Percentiles rank a stretch among this genome's conserved stretches.
Evolutionary conservation across 2,113 vertebrate genomes (phyloP).

Genomic region (Columba livia): DNA sequence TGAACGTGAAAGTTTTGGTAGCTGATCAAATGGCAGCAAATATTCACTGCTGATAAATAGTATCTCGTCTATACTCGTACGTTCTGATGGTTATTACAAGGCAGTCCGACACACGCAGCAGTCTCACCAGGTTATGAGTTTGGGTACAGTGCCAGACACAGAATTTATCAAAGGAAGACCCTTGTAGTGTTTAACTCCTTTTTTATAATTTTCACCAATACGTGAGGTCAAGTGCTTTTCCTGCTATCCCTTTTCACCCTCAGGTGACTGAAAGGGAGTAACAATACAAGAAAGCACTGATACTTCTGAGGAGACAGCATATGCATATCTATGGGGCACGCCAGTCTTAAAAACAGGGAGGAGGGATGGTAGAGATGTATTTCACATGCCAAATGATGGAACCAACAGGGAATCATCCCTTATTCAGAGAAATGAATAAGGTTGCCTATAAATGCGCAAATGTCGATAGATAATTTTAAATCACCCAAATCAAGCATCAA

Average conservation of each 20-base stretch:
- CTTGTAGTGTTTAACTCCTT: slow-evolving; percentile 39
- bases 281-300: slow-evolving; percentile 6
- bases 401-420: background rate
- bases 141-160: slow-evolving; percentile 34
- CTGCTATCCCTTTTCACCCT: background rate
- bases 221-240: background rate
- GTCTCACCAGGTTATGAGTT: background rate
- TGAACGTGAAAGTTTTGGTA: background rate
- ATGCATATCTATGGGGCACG: background rate
- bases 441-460: background rate
- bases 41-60: background rate
- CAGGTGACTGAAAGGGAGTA: background rate
- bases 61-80: background rate
- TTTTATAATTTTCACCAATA: background rate
- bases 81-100: background rate
- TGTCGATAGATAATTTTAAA: background rate
- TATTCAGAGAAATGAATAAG: slow-evolving; percentile 28
- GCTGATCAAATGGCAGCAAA: background rate
- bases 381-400: background rate
- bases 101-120: background rate
- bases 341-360: slow-evolving; percentile 10
- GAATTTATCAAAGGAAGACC: background rate
- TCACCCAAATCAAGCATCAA: background rate
- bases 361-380: slow-evolving; percentile 43
- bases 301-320: slow-evolving; percentile 52